Evolutionary conservation across 2,113 vertebrate genomes (phyloP).

Genomic region (Accipiter virgatus): DNA sequence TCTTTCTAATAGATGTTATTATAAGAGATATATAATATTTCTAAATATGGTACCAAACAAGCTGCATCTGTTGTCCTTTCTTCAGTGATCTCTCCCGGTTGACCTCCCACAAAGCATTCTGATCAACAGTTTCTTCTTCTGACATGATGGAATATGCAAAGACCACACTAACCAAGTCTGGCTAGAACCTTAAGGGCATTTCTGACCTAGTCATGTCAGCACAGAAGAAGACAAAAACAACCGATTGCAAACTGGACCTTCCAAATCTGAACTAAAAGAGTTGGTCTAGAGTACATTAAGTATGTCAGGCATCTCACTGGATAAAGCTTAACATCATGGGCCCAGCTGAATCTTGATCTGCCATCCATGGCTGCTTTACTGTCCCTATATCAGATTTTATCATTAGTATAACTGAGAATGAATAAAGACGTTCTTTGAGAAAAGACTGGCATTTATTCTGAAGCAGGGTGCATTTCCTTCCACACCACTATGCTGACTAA

Average conservation of each 20-base stretch:
- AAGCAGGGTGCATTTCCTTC: neutral
- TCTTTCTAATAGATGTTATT: neutral
- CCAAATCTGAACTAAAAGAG: neutral
- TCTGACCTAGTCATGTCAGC: neutral
- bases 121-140: neutral
- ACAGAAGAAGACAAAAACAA: neutral
- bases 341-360: neutral
- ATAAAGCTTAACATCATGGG: neutral
- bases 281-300: neutral
- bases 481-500: neutral
- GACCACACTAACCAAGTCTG: neutral
- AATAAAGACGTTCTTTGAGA: neutral
- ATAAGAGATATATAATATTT: neutral
- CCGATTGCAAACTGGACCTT: neutral
- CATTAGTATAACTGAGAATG: neutral
- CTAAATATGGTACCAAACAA: neutral
- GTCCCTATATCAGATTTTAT: neutral
- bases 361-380: neutral
- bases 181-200: neutral
- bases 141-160: neutral
- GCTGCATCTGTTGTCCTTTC: neutral
- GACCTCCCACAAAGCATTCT: neutral
- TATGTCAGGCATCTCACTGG: neutral
- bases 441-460: neutral
- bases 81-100: neutral